Conservation (phyloP, 2,888 invertebrate species). For the Synergus laeviventris region DNA sequence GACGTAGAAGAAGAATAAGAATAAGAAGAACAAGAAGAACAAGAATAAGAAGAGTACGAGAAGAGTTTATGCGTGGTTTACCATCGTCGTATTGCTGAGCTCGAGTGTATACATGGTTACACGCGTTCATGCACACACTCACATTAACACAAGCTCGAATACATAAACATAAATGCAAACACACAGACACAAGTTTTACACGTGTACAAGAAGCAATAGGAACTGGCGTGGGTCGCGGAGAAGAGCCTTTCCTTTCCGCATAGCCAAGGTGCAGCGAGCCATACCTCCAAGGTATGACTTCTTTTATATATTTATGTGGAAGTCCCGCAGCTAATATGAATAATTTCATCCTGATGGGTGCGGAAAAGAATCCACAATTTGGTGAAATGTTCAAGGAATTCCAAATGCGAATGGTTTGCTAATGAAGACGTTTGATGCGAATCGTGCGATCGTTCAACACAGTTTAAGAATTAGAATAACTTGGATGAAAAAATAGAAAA, state of each 20-base stretch:
- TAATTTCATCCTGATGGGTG: conserved; percentile 58
- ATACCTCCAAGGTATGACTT: conserved; percentile 58
- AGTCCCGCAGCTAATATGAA: conserved; percentile 69
- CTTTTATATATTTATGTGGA: conserved; percentile 62
- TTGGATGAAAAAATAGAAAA: not conserved
- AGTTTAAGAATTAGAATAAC: not conserved
- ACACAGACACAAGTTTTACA: conserved; percentile 36
- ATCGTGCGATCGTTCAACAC: not conserved
- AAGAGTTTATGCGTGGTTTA: conserved; percentile 59
- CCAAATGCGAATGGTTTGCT: conserved; percentile 11
- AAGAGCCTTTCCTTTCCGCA: conserved; percentile 75
- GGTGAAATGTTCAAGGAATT: not conserved
- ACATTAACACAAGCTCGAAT: not conserved
- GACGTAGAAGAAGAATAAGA: not conserved
- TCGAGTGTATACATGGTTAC: conserved; percentile 52
- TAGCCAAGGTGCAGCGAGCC: conserved; percentile 74
- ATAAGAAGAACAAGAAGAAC: not conserved
- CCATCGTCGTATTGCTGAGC: conserved; percentile 56
- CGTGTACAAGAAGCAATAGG: conserved; percentile 41
- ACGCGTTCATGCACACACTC: conserved; percentile 47
- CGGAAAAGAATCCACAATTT: conserved; percentile 24
- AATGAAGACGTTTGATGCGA: conserved; percentile 5
- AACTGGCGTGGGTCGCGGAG: conserved; percentile 47
- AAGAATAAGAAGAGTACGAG: conserved; percentile 39
- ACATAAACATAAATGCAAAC: conserved; percentile 28